phyloP scores from a whole-genome alignment of 64 coral and sea anemone genomes.

The Catalaphyllia jardinei region DNA sequence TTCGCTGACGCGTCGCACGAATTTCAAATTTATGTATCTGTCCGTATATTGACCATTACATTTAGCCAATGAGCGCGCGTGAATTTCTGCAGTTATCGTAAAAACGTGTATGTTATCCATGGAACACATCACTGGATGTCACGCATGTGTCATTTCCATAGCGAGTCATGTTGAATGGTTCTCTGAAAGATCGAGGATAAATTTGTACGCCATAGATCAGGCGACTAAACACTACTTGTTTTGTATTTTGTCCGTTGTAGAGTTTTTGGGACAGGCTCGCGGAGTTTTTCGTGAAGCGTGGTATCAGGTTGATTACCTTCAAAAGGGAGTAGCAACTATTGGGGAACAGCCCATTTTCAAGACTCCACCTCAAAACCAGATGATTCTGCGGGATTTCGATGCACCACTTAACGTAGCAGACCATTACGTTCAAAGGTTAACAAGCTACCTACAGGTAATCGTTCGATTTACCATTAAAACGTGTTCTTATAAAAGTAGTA shows the following conservation, averaged over 20 bases:
- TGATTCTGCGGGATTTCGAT: constrained; percentile 36
- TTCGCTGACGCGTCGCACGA: too few relatives aligned
- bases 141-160: too few relatives aligned
- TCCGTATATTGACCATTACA: too few relatives aligned
- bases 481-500: background rate
- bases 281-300: constrained; percentile 45
- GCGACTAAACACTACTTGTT: background rate
- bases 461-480: background rate
- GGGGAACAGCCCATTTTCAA: constrained; percentile 34
- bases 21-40: too few relatives aligned
- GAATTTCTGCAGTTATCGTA: too few relatives aligned
- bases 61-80: too few relatives aligned
- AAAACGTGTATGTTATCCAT: too few relatives aligned
- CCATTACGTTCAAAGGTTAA: constrained; percentile 38
- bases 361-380: background rate
- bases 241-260: background rate
- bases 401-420: background rate
- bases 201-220: too few relatives aligned
- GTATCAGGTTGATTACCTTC: constrained; percentile 20
- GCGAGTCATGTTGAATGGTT: too few relatives aligned
- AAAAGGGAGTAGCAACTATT: background rate
- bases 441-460: constrained; percentile 41
- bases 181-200: too few relatives aligned
- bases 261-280: background rate
- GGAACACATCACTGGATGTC: too few relatives aligned